phyloP scores from a whole-genome alignment of 2,113 vertebrate genomes.

The Rhabdomys dilectus region DNA sequence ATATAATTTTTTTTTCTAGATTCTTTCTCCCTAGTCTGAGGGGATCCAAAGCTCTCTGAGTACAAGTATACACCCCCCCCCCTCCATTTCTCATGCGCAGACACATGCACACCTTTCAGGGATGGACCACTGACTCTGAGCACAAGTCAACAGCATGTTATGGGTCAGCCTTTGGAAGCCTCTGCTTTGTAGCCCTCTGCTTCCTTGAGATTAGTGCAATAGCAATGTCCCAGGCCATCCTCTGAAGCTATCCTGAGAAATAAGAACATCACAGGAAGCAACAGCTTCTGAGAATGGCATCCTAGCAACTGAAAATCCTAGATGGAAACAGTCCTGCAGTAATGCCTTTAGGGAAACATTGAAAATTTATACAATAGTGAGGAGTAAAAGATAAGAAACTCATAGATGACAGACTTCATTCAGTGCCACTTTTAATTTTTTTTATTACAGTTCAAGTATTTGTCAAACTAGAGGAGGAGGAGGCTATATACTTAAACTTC shows the following conservation, averaged over 20 bases:
- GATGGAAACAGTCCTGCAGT: background rate
- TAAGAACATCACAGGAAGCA: background rate
- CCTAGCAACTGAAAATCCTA: background rate
- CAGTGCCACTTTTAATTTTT: background rate
- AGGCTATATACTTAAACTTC: background rate
- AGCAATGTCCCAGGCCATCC: background rate
- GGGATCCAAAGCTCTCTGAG: background rate
- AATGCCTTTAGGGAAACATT: background rate
- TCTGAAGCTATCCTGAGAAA: background rate
- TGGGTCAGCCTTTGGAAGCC: background rate
- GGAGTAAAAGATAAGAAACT: background rate
- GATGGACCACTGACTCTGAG: background rate
- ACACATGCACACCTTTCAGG: background rate
- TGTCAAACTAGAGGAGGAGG: background rate
- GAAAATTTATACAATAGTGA: background rate
- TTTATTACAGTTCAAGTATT: background rate
- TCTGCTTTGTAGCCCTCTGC: constrained; percentile 4
- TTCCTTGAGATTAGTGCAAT: background rate
- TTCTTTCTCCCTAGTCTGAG: background rate
- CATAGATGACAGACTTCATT: background rate
- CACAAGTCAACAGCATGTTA: background rate
- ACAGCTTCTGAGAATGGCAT: background rate
- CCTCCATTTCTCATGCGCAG: background rate
- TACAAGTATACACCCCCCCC: background rate
- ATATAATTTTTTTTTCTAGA: background rate